Evolutionary conservation across 2,888 invertebrate species (phyloP).

Genomic region (Meliscaeva auricollis): DNA sequence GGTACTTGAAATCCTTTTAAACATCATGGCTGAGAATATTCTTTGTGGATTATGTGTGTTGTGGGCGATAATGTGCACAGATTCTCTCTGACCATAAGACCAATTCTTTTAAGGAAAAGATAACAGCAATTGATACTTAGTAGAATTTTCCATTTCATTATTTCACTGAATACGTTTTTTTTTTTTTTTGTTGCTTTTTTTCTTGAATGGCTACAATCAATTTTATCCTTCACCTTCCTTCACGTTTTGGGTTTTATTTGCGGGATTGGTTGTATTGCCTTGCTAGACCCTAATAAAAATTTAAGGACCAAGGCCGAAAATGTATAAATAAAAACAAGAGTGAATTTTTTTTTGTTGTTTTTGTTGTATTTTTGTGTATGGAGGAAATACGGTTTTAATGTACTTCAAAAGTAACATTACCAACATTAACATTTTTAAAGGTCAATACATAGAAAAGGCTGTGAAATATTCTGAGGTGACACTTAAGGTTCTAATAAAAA

Average conservation of each 20-base stretch:
- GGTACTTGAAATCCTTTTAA: constrained; percentile 10
- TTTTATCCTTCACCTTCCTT: constrained; percentile 43
- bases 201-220: constrained; percentile 28
- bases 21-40: constrained; percentile 1
- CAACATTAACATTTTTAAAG: too few relatives aligned
- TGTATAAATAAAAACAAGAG: not conserved
- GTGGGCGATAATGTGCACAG: constrained; percentile 23
- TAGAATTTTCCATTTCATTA: constrained; percentile 49
- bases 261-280: constrained; percentile 9
- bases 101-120: constrained; percentile 2
- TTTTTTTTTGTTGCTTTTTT: not conserved
- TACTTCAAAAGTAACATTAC: too few relatives aligned
- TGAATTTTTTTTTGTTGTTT: not conserved
- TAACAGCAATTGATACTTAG: constrained; percentile 42
- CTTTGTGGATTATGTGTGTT: constrained; percentile 30
- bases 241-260: not conserved
- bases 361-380: too few relatives aligned
- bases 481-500: too few relatives aligned
- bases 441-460: too few relatives aligned
- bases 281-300: constrained; percentile 19
- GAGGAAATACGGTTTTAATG: too few relatives aligned
- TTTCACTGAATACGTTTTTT: constrained; percentile 25
- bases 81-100: not conserved
- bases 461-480: too few relatives aligned
- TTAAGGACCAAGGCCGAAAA: constrained; percentile 13